A percentile compares a stretch with the other conserved stretches of the same genome.
Conservation (phyloP, 2,888 invertebrate species). For the Ramazzottius varieornatus region DNA sequence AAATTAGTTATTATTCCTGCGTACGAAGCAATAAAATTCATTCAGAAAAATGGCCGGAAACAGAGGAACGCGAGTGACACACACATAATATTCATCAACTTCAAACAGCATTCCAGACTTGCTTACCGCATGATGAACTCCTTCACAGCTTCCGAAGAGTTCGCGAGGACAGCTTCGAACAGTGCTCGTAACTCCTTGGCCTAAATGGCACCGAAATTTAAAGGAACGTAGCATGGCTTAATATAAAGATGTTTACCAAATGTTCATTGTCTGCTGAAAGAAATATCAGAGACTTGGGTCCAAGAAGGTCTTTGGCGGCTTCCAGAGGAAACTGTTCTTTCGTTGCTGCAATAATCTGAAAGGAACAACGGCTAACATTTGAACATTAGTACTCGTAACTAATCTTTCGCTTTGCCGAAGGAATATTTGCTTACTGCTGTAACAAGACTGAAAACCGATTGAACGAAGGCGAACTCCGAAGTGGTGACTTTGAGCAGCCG, state of each 20-base stretch:
- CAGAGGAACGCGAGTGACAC: no score
- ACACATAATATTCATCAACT: no score
- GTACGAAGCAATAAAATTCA: no score
- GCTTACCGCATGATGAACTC: neutral
- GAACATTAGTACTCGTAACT: no score
- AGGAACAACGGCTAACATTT: no score
- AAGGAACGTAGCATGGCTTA: no score
- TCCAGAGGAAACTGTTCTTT: neutral
- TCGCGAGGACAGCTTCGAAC: neutral
- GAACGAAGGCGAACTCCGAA: neutral
- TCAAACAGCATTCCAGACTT: neutral
- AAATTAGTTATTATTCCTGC: no score
- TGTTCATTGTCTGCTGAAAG: neutral
- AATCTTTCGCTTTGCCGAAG: neutral
- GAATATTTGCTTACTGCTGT: neutral
- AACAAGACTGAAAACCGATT: neutral
- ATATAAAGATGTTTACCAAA: neutral
- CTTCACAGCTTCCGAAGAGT: neutral
- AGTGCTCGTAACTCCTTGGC: neutral
- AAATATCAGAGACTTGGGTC: neutral
- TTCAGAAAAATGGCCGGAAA: no score
- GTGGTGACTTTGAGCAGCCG: neutral
- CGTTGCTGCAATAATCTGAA: neutral
- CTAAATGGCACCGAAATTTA: neutral
- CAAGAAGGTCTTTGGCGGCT: neutral